Base-by-base conservation (phyloP, 2,888 invertebrate species). In the Nymphalis polychloros region DNA sequence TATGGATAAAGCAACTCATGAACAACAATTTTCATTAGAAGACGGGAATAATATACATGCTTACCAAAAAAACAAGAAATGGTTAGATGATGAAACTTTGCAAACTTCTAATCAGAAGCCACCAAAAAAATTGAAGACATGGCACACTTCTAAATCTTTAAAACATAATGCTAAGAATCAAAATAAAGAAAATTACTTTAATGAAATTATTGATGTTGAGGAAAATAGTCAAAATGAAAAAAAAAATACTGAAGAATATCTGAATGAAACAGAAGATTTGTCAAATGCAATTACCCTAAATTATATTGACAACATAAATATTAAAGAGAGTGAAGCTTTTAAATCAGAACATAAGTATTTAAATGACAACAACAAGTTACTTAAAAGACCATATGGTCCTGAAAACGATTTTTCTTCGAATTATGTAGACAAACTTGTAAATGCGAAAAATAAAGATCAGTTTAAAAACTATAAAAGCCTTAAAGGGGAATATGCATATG, bases 251-350 rank as follows among this genome's bases (percentile, higher is more conserved):
- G 74, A 66, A 62, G 69, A 66, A 47, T 50, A 59, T 47, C 63
- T 67, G 60, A 75, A 67, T 41, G 75, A 76, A 72, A 82, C 76
- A 55, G 87, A 82, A 48, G 20, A 52, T 59, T 50, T 46, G 41
- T 48, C 23, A 50, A 27, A 47, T n/a, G 62, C 63, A 57, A 89
- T 89, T 78, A 88, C 90, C 47, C 76, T 89, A n/a, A 87, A 87
- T 75, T 79, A 55, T 19, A 17, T 59, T 16, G 53, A 20, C 7
- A 66, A 65, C 3, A 10, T 27, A 10, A 59, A 79, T 71, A 75
- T 80, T 17, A 70, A 76, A 46, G 73, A 72, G 66, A 35, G 55
- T 20, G 73, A 27, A 20, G 13, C 16, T 46, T 16, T 50, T n/a
- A 63, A 35, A 31, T 6, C 52, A 52, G 23, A 13, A 55, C 17